Evolutionary conservation across 2,888 invertebrate genomes (phyloP), one percentile per base, ranked within the genome.

Genomic region (Coelinius sp.): DNA sequence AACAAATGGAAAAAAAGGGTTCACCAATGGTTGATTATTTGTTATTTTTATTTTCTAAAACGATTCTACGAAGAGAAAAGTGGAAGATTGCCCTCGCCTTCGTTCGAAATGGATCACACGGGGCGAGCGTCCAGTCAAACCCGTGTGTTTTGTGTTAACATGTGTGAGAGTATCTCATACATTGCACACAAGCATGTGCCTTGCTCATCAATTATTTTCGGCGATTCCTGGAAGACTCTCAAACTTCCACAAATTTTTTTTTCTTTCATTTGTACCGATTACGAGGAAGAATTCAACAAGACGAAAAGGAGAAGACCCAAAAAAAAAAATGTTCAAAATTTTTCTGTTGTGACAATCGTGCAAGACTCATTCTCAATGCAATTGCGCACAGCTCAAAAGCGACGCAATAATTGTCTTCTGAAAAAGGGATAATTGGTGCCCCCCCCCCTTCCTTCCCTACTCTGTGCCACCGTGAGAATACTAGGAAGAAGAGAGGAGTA

Each of bases 391-490:
- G 75, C 77, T 78, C 73, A 81, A 79, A 79, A 79, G 75, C 79
- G 78, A 63, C 53, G 53, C 71, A 62, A 68, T 80, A 83, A 84
- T 84, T 84, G 82, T 82, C 81, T 80, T 81, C 82, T 79, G 79
- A 80, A 83, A 77, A 82, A 82, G 81, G 80, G 81, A 83, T 84
- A 84, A 84, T 84, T 83, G 83, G 79, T 56, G 71, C 71, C 72
- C 71, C 71, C 24, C 73, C 67, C 52, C 59, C 63, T 24, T 53
- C 68, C 53, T 56, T 56, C 25, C 31, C 25, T 38, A n/a, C 27
- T 17, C 56, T 38, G 35, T 69, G 70, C 49, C 73, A 71, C 75
- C 75, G 75, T 78, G 76, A 75, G 77, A 78, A 78, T 73, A 49
- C 70, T 38, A 65, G 17, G 63, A 63, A 63, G 59, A 63, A 41